Evolutionary conservation across 2,797 vertebrate species (phyloP).

Genomic region (Bovichtus diacanthus): DNA sequence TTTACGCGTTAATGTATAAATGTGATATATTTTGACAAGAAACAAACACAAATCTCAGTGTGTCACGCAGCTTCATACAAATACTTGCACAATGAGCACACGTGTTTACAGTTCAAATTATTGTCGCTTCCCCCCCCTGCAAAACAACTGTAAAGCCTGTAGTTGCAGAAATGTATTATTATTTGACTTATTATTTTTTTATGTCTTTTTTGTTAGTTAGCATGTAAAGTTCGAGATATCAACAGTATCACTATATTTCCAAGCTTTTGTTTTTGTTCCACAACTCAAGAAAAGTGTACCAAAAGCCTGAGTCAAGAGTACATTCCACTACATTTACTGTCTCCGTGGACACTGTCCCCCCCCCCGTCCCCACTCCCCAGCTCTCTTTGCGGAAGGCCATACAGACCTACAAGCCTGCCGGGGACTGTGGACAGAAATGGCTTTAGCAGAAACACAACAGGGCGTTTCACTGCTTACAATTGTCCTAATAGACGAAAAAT

Average conservation of each 20-base stretch:
- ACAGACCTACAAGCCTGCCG: conserved; percentile 52
- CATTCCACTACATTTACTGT: conserved; percentile 45
- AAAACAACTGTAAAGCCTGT: conserved; percentile 25
- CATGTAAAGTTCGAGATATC: background rate
- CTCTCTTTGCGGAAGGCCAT: conserved; percentile 36
- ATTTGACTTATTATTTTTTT: background rate
- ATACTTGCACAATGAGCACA: conserved; percentile 74
- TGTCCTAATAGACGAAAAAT: conserved; percentile 57
- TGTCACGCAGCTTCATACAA: conserved; percentile 71
- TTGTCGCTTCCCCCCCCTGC: conserved; percentile 38
- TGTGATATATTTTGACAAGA: conserved; percentile 77
- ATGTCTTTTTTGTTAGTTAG: background rate
- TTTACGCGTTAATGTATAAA: conserved; percentile 74
- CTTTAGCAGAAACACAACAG: conserved; percentile 65
- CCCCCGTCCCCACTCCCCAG: background rate
- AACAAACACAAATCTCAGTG: conserved; percentile 75
- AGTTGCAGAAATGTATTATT: background rate
- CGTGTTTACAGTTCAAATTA: conserved; percentile 67
- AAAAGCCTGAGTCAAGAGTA: conserved; percentile 21
- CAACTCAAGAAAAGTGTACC: background rate
- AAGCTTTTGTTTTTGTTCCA: background rate
- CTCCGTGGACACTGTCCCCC: too few species aligned
- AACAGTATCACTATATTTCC: background rate
- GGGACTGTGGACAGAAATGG: conserved; percentile 60
- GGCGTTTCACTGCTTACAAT: conserved; percentile 50